Evolutionary conservation across 2,113 vertebrate genomes (phyloP), one percentile per base, ranked within the genome.

Genomic region (Antennarius striatus): DNA sequence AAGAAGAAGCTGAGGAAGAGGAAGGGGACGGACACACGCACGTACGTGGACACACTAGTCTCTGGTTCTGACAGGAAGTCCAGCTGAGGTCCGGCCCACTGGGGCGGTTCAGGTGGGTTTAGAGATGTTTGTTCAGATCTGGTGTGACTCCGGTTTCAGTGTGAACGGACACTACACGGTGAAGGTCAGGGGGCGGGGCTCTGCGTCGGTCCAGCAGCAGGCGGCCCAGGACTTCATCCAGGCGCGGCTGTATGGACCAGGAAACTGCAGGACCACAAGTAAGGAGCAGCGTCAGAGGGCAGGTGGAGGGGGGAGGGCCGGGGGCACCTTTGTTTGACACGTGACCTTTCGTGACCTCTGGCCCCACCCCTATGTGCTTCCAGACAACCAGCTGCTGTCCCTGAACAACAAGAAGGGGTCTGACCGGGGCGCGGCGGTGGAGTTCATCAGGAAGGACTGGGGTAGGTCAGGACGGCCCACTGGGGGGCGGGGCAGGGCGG

Each of bases 381-480:
- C 89, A 99, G 97, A 85, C 59, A 95, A 93, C 39, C 88, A 96
- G 15, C 88, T 95, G 86, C 94, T 98, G 48, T 98, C 97, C 3
- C 77, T 97, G 46, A 79, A 91, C 56, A 95, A 93, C 56, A 99
- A 99, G 91, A 95, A 66, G 32, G 84, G 68, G 3, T 42, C 5
- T 0, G 79, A 91, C 13, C 95, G 96, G 89, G 91, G 92, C 50
- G 92, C 95, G 1, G 96, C 98, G 0, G 90, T 92, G 70, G 90
- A 94, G 68, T 99, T 99, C 87, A 84, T 93, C 16, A 94, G 92
- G 78, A 90, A 90, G 30, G 73, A 90, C 32, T 96, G 94, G 95
- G 95, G 97, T 99, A 75, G 90, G 96, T 89, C 17, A 5, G 15
- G 46, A n/a, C 10, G 39, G 39, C 39, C 39, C 6, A 40, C 10